These are phyloP conservation scores for Stichopus chloronotus DNA, from an alignment of 35 echinoderm and acorn worm genomes.

Conservation along the genomic window DNA sequence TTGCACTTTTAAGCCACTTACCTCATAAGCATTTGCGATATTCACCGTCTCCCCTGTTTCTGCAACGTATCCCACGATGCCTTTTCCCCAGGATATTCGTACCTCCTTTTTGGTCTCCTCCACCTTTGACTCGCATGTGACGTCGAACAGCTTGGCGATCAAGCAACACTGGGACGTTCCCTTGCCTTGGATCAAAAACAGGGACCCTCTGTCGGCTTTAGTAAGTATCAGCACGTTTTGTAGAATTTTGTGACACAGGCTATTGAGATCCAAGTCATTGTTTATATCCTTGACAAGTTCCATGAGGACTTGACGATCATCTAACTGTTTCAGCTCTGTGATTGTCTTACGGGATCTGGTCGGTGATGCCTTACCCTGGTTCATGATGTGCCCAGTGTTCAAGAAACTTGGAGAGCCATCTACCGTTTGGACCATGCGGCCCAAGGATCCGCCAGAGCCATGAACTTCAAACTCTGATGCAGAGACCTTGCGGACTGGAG, in stretches of 20 bases:
- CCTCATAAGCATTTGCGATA: constrained; percentile 99
- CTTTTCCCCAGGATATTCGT: constrained; percentile 92
- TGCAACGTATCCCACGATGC: constrained; percentile 98
- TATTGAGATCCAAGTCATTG: constrained; percentile 93
- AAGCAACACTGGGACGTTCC: constrained; percentile 91
- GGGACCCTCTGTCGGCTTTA: constrained; percentile 91
- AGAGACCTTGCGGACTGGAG: constrained; percentile 95
- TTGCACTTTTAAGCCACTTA: constrained; percentile 30
- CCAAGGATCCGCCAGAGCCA: constrained; percentile 85
- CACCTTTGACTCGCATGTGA: constrained; percentile 89
- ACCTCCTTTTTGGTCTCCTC: constrained; percentile 92
- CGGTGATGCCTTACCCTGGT: constrained; percentile 82
- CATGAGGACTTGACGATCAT: constrained; percentile 90
- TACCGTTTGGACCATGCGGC: constrained; percentile 96
- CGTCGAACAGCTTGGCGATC: constrained; percentile 93
- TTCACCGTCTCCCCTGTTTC: constrained; percentile 97
- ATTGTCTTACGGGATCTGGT: constrained; percentile 91
- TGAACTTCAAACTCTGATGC: constrained; percentile 98
- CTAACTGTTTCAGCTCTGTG: constrained; percentile 89
- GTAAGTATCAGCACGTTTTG: constrained; percentile 98
- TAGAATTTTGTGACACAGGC: constrained; percentile 98
- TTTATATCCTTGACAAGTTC: constrained; percentile 99
- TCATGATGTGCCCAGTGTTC: constrained; percentile 71
- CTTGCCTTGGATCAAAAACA: constrained; percentile 95
- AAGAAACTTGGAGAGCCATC: constrained; percentile 98